Evolutionary conservation across 2,113 vertebrate genomes (phyloP).

Genomic region (Cinclus cinclus): DNA sequence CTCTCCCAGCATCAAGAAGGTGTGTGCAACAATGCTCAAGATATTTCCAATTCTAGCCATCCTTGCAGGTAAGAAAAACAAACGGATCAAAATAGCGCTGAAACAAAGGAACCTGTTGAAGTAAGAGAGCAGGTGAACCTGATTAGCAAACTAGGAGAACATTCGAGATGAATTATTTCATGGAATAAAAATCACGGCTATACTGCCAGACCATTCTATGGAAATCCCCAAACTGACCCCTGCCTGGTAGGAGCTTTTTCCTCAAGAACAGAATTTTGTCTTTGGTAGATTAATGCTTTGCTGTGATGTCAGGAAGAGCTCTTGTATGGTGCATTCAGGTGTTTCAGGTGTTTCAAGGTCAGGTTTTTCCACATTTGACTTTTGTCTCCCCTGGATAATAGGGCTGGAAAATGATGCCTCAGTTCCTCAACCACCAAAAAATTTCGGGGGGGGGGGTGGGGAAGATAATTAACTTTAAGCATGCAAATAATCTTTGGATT

Average conservation of each 20-base stretch:
- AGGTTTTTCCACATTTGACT: background rate
- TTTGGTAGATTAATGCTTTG: background rate
- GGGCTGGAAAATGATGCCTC: background rate
- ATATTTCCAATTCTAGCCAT: slow-evolving; percentile 13
- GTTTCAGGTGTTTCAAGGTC: background rate
- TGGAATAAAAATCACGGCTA: background rate
- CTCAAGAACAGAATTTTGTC: background rate
- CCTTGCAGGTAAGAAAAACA: slow-evolving; percentile 57
- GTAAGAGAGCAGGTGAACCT: background rate
- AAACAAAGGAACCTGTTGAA: background rate
- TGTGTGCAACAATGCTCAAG: slow-evolving; percentile 10
- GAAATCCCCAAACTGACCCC: background rate
- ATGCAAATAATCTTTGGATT: background rate
- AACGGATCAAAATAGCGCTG: background rate
- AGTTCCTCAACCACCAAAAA: background rate
- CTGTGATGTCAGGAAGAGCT: background rate
- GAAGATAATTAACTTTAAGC: background rate
- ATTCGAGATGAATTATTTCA: background rate
- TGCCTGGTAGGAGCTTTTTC: background rate
- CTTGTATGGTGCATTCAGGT: accelerated
- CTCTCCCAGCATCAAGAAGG: background rate
- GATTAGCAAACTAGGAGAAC: background rate
- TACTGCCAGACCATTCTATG: background rate
- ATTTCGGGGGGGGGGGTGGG: no score
- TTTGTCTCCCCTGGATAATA: background rate